Base-by-base conservation (phyloP, 1,140 invertebrate genomes). In the Dendrolimus kikuchii region DNA sequence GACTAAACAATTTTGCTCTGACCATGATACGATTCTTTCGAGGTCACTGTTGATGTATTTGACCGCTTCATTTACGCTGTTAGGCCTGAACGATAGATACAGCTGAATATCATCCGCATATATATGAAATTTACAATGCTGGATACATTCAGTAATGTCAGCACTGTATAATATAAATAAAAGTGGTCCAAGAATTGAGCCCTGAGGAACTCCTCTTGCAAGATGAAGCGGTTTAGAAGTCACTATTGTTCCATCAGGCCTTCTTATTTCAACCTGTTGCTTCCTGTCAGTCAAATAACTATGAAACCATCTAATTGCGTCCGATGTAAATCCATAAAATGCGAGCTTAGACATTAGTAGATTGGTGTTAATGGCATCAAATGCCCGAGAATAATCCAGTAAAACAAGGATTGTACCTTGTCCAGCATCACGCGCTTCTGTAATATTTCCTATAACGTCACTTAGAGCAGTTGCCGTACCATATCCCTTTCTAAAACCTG, bases 121-220 rank as follows among this genome's bases (percentile, higher is more conserved):
- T 23, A 23, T 23, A 23, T 23, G 23, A 23, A 23, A 23, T 23
- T 23, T 23, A 23, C 23, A 23, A 23, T 23, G 23, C 23, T 23
- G 23, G 23, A 23, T 23, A 23, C 23, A 23, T 23, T 23, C 23
- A 23, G 3, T 23, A 23, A 54, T 48, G 40, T 54, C 52, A 7
- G 46, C 37, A 40, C 51, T 53, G 43, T 46, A 46, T 38, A 46
- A 9, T 4, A 46, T 53, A 36, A 46, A 53, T 8, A 53, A 39
- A 46, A 53, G 37, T 9, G 51, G 44, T 40, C 51, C 51, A 4
- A 53, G 43, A 4, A 46, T 7, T 5, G 51, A 53, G 7, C 43
- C 51, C 38, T 40, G 37, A 8, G 9, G 23, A 23, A 23, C 23
- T 23, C 23, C 23, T 23, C 23, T 23, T 23, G 23, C 23, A 23